Base-by-base conservation (phyloP, 2,113 vertebrate species). In the Leiothrix lutea region DNA sequence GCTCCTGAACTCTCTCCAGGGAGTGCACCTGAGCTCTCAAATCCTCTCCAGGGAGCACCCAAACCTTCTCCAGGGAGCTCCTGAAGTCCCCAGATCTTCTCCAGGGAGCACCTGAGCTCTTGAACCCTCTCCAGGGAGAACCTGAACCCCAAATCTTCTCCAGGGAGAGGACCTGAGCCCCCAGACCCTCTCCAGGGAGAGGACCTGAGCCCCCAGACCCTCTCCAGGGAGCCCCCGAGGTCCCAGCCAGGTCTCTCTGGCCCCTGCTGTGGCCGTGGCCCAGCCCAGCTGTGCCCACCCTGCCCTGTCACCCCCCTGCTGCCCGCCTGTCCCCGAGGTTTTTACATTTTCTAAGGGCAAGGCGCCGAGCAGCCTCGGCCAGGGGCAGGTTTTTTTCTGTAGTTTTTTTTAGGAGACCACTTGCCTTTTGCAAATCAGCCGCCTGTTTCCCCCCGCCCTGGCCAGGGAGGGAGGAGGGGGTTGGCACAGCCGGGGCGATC, bases 401-500 rank as follows among this genome's bases (percentile, higher is more conserved):
- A 90, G 91, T 73, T 94, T 94, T 94, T 96, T 96, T 88, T 95
- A 97, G 97, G 86, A 57, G 88, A 88, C 61, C 90, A 40, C 60
- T 93, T 85, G 87, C 73, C 81, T 94, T 78, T 54, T 92, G 88
- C 71, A 42, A 28, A 50, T 4, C 11, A 45, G 77, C 92, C 54
- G 80, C 65, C 61, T 61, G 57, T 51, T 81, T 38, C 21, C 31
- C 53, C 25, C 74, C 44, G 24, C 31, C 16, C 40, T 16, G 22
- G 36, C 22, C 2, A 8, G 23, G 51, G 64, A 90, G 38, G 70
- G 53, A 80, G 31, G 57, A 56, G 53, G 33, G 3, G 26, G 11
- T 48, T 4, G 14, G 64, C 84, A 22, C 44, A 7, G 14, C 1
- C 1, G 23, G 62, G 83, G 25, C 12, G 11, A 10, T 6, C 19